Evolutionary conservation across 2,888 invertebrate species (phyloP).

Genomic region (Cryptops parisi): DNA sequence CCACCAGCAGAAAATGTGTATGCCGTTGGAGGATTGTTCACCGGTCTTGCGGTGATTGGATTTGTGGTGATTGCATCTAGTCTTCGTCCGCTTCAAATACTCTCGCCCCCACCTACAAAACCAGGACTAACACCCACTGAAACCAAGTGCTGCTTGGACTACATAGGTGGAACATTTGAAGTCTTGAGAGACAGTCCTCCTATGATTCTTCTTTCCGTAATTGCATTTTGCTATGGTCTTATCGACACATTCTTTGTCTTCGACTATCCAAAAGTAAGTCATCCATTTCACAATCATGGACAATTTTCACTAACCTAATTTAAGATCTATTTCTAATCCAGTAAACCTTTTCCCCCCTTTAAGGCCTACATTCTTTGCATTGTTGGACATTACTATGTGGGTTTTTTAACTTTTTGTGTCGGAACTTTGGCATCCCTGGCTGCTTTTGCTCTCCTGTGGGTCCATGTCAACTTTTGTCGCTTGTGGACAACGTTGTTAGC

Average conservation of each 20-base stretch:
- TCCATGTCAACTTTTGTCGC: background rate
- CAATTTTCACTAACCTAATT: background rate
- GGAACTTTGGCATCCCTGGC: background rate
- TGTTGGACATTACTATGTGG: background rate
- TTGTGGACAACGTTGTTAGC: background rate
- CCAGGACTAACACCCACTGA: background rate
- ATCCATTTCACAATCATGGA: background rate
- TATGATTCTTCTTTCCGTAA: background rate
- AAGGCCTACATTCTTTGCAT: conserved; percentile 2
- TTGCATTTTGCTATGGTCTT: conserved; percentile 5
- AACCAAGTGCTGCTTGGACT: background rate
- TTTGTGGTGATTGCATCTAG: background rate
- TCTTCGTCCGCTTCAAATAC: conserved; percentile 4
- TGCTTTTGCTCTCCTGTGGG: background rate
- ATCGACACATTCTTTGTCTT: conserved; percentile 2
- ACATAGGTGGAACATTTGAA: conserved; percentile 1
- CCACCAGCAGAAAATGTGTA: background rate
- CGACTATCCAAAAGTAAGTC: conserved; percentile 7
- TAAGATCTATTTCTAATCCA: background rate
- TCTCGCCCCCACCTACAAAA: background rate
- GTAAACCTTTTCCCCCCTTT: background rate
- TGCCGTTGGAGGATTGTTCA: conserved; percentile 2
- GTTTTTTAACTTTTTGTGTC: background rate
- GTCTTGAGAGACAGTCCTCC: conserved; percentile 1
- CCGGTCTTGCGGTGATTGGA: background rate